These are phyloP conservation scores for Drosophila subobscura DNA, from an alignment of 1,140 invertebrate species.

Conservation along the genomic window DNA sequence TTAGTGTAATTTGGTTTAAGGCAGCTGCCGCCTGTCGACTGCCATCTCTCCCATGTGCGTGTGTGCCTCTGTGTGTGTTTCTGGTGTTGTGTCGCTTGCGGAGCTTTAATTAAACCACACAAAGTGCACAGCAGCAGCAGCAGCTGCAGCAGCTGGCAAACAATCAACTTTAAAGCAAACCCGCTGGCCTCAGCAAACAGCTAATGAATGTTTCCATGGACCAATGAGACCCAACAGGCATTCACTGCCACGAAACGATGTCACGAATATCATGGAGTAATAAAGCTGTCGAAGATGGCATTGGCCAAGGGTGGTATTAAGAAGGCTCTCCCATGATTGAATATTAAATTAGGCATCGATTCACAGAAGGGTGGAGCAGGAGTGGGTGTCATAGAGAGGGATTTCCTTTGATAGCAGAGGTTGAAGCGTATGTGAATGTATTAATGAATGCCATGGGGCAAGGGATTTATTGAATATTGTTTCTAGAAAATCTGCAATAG, in stretches of 20 bases:
- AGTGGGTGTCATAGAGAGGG: too few species aligned
- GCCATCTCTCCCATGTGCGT: not conserved
- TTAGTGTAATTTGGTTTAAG: constrained; percentile 65
- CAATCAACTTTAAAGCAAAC: constrained; percentile 49
- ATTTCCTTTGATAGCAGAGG: too few species aligned
- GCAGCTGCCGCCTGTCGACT: constrained; percentile 37
- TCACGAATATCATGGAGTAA: not conserved
- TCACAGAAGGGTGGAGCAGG: too few species aligned
- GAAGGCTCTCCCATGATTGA: too few species aligned
- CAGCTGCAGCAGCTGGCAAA: constrained; percentile 22
- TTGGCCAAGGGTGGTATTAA: not conserved
- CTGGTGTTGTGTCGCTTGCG: constrained; percentile 2
- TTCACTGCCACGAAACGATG: constrained; percentile 24
- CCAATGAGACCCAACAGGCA: constrained; percentile 2
- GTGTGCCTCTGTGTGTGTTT: not conserved
- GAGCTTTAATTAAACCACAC: constrained; percentile 59
- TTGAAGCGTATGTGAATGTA: too few species aligned
- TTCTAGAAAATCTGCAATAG: too few species aligned
- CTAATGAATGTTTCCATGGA: constrained; percentile 37
- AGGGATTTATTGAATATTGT: too few species aligned
- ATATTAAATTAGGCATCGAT: too few species aligned
- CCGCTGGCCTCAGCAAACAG: constrained; percentile 36
- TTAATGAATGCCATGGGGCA: too few species aligned
- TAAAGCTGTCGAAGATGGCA: not conserved
- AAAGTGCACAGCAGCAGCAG: constrained; percentile 37